These are phyloP conservation scores for Agrochola lychnidis DNA, from an alignment of 2,888 invertebrate species.

Conservation along the genomic window DNA sequence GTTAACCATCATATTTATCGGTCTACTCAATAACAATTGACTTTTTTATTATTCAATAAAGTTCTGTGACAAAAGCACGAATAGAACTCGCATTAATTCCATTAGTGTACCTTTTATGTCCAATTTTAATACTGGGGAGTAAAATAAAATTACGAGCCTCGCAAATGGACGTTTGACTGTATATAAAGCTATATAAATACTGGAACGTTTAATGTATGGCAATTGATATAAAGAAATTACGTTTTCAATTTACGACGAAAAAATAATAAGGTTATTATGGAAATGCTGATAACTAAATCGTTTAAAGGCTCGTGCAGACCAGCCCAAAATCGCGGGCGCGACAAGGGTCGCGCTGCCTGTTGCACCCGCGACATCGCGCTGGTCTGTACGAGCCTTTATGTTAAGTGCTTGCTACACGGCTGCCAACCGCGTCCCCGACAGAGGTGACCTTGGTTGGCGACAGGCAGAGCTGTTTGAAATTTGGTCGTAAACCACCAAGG, in stretches of 20 bases:
- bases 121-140: slow-evolving; percentile 43
- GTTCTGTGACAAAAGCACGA: slow-evolving; percentile 26
- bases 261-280: neutral
- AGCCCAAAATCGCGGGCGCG: too few species aligned
- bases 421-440: too few species aligned
- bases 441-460: too few species aligned
- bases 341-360: too few species aligned
- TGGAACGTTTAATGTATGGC: neutral
- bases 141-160: slow-evolving; percentile 39
- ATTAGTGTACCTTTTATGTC: slow-evolving; percentile 54
- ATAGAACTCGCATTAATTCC: slow-evolving; percentile 50
- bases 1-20: slow-evolving; percentile 3
- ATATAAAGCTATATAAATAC: slow-evolving; percentile 6
- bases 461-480: too few species aligned
- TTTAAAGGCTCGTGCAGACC: neutral
- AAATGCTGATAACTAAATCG: slow-evolving; percentile 4
- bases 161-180: slow-evolving; percentile 35
- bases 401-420: too few species aligned
- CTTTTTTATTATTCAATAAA: slow-evolving; percentile 50
- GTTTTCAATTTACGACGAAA: slow-evolving; percentile 3
- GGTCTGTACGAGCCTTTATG: too few species aligned
- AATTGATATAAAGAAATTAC: neutral
- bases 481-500: too few species aligned
- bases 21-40: slow-evolving; percentile 7
- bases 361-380: too few species aligned